Percentiles rank a stretch among this genome's conserved stretches.
Conservation (phyloP, 2,113 vertebrate species). For the Cynoglossus semilaevis region DNA sequence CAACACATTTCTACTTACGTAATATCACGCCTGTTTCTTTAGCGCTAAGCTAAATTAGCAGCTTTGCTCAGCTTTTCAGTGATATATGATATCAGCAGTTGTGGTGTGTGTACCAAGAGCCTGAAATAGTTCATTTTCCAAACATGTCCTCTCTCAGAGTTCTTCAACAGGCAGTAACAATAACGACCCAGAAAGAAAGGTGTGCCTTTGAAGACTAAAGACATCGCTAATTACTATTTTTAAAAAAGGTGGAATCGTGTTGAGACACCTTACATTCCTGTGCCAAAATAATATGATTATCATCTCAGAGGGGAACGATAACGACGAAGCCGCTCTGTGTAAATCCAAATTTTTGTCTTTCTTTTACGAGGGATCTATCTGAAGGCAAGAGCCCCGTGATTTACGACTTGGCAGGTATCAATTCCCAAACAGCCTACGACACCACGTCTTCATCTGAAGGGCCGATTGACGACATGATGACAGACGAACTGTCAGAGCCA, state of each 20-base stretch:
- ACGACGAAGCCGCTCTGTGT: constrained; percentile 29
- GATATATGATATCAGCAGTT: too few relatives aligned
- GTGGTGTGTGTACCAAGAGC: too few relatives aligned
- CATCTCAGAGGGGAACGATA: constrained; percentile 14
- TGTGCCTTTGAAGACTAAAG: constrained; percentile 7
- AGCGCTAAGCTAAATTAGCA: too few relatives aligned
- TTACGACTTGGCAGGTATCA: constrained; percentile 49
- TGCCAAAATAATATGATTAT: constrained; percentile 53
- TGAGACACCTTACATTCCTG: constrained; percentile 24
- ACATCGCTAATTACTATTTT: constrained; percentile 47
- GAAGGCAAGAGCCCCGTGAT: constrained; percentile 42
- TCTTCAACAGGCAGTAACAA: too few relatives aligned
- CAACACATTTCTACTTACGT: too few relatives aligned
- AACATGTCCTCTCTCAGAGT: too few relatives aligned
- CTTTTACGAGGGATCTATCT: constrained; percentile 57
- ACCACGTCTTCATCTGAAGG: neutral
- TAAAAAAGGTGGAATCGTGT: constrained; percentile 39
- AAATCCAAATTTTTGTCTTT: constrained; percentile 7
- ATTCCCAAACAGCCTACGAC: constrained; percentile 38
- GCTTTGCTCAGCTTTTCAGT: too few relatives aligned
- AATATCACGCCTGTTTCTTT: too few relatives aligned
- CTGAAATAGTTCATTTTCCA: too few relatives aligned
- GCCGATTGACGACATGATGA: constrained; percentile 15
- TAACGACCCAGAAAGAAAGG: constrained; percentile 52
- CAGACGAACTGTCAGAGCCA: constrained; percentile 14